Evolutionary conservation across 2,797 vertebrate genomes (phyloP).

Genomic region (Tokudaia muenninki): DNA sequence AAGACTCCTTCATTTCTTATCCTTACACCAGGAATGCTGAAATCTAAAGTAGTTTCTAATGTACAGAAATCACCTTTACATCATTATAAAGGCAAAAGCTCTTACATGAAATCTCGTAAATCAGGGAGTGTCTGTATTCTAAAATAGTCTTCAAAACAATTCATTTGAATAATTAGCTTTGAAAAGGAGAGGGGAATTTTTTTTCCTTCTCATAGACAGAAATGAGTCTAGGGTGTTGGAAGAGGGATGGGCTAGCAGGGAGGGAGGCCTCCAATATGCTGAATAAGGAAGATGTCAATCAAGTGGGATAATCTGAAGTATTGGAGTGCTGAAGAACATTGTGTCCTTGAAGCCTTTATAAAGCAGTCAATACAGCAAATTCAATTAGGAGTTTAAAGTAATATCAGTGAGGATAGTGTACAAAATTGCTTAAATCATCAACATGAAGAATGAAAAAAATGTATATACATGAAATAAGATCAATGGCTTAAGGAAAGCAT

Average conservation of each 20-base stretch:
- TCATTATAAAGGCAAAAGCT: neutral
- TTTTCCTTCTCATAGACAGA: neutral
- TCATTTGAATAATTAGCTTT: neutral
- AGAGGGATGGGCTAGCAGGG: neutral
- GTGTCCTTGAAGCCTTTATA: neutral
- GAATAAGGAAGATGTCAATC: neutral
- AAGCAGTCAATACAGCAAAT: neutral
- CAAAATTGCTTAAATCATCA: conserved; percentile 18
- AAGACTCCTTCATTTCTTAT: neutral
- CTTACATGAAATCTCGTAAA: neutral
- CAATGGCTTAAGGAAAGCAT: neutral
- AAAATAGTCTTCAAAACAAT: neutral
- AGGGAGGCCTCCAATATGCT: neutral
- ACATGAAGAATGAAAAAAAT: neutral
- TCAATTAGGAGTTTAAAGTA: neutral
- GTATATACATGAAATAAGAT: neutral
- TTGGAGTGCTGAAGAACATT: neutral
- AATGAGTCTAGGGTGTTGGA: neutral
- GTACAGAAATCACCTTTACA: neutral
- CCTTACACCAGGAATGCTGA: neutral
- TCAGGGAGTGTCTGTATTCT: neutral
- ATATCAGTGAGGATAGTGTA: neutral
- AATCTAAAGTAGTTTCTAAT: neutral
- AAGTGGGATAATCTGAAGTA: conserved; percentile 15
- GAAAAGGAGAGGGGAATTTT: neutral